A percentile compares a stretch with the other conserved stretches of the same genome.
Conservation (phyloP, 2,888 invertebrate genomes). For the Rugalucina vietnamica region DNA sequence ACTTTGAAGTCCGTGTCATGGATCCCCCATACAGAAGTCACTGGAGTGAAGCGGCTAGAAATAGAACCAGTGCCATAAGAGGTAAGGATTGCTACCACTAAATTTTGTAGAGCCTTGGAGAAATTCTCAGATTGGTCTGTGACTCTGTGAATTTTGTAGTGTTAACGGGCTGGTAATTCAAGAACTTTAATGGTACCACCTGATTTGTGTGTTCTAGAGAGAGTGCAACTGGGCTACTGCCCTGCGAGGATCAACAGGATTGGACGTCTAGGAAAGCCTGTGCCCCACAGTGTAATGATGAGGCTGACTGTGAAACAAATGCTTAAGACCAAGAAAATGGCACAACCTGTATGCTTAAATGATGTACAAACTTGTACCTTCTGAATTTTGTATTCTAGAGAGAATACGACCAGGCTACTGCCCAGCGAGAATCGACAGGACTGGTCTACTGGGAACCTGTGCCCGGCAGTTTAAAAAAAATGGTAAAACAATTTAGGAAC, state of each 20-base stretch:
- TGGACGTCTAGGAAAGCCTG: conserved; percentile 58
- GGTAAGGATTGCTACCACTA: background rate
- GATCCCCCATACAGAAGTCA: conserved; percentile 58
- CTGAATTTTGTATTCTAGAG: no score
- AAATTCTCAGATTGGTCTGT: no score
- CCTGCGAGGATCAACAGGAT: conserved; percentile 45
- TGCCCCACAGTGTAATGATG: conserved; percentile 53
- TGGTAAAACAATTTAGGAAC: no score
- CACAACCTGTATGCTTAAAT: no score
- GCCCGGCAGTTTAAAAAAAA: conserved; percentile 51
- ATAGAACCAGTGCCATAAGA: conserved; percentile 28
- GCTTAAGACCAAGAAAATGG: no score
- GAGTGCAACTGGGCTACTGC: conserved; percentile 36
- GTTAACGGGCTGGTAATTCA: no score
- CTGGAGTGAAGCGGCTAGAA: conserved; percentile 48
- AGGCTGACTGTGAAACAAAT: conserved; percentile 42
- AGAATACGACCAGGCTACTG: conserved; percentile 37
- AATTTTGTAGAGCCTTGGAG: background rate
- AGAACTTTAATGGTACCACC: no score
- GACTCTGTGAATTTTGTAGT: no score
- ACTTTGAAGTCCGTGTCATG: conserved; percentile 54
- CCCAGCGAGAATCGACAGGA: conserved; percentile 45
- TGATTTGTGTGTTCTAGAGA: no score
- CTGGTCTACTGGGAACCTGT: conserved; percentile 55
- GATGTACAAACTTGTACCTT: no score